These are phyloP conservation scores for Thymallus thymallus DNA, from an alignment of 2,113 vertebrate species.

Conservation along the genomic window DNA sequence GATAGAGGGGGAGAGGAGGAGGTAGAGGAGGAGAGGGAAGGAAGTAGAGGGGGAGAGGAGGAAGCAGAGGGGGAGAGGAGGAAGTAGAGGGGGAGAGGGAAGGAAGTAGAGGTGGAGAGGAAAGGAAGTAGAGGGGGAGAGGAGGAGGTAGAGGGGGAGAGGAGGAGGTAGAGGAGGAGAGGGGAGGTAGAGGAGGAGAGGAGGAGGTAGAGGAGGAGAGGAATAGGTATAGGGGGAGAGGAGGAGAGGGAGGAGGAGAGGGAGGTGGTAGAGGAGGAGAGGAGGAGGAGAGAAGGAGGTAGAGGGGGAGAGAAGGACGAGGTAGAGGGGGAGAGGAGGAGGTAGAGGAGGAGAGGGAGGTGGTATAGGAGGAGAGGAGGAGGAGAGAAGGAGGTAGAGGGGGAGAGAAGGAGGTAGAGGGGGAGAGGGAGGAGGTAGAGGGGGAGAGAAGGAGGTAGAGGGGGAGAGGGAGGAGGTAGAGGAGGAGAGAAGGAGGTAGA, in stretches of 20 bases:
- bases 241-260: no score
- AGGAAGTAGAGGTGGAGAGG: no score
- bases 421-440: no score
- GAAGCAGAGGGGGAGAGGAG: neutral
- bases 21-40: neutral
- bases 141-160: neutral
- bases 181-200: neutral
- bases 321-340: slow-evolving; percentile 4
- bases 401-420: neutral
- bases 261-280: no score
- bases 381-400: neutral
- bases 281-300: no score
- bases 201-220: neutral
- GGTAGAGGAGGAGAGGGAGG: neutral
- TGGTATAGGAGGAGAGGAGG: no score
- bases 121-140: no score
- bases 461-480: neutral
- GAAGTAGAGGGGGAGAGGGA: no score
- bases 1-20: neutral
- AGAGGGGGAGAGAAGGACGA: no score
- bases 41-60: neutral
- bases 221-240: no score
- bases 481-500: neutral
- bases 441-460: no score
- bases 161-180: neutral